Conservation (phyloP, 1,140 invertebrate genomes). For the Micrasema minimum region DNA sequence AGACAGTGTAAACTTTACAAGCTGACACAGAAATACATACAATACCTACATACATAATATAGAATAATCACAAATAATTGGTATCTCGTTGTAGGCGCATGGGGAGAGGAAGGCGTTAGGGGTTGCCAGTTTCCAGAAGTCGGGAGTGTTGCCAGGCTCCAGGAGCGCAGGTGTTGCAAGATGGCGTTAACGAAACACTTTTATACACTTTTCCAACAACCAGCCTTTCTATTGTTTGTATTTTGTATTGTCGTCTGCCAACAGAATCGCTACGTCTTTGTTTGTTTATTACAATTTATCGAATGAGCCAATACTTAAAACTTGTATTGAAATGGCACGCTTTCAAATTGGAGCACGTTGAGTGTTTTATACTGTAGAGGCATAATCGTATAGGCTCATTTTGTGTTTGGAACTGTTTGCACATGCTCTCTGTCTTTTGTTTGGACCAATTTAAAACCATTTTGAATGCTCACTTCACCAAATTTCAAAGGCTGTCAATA, state of each 20-base stretch:
- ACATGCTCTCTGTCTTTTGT: constrained; percentile 19
- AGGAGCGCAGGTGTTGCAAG: constrained; percentile 39
- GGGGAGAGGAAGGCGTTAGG: no score
- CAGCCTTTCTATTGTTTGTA: constrained; percentile 37
- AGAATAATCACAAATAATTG: no score
- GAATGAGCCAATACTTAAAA: constrained; percentile 24
- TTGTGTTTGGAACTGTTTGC: constrained; percentile 13
- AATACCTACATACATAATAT: no score
- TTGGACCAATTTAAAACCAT: background rate
- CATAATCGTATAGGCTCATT: no score
- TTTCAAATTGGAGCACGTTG: constrained; percentile 30
- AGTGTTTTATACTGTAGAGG: background rate
- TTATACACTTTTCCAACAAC: constrained; percentile 30
- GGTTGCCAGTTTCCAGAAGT: no score
- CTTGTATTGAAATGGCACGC: constrained; percentile 31
- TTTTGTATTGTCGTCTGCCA: constrained; percentile 35
- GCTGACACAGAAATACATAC: no score
- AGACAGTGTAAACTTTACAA: no score
- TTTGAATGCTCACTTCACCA: constrained; percentile 14
- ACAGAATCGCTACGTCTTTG: constrained; percentile 31
- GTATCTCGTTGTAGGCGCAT: no score
- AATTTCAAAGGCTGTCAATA: no score
- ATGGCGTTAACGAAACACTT: constrained; percentile 43
- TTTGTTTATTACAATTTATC: constrained; percentile 42
- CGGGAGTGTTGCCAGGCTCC: constrained; percentile 18